Conservation (phyloP, 2,113 vertebrate genomes). For the Miniopterus natalensis region DNA sequence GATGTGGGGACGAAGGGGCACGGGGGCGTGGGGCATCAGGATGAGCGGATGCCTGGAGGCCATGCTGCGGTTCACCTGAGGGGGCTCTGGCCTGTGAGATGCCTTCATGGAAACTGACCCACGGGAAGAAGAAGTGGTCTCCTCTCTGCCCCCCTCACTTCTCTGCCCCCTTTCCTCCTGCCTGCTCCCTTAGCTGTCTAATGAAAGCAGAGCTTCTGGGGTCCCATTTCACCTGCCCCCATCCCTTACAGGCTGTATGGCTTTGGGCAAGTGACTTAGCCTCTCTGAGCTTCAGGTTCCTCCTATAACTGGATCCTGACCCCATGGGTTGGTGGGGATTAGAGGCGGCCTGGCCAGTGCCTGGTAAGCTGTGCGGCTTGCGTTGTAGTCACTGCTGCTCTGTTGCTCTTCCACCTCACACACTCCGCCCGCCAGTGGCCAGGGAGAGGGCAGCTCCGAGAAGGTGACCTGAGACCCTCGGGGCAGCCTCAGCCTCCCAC, state of each 20-base stretch:
- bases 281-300: background rate
- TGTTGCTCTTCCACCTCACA: too few species aligned
- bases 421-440: background rate
- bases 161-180: too few species aligned
- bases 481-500: too few species aligned
- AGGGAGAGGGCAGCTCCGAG: background rate
- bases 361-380: background rate
- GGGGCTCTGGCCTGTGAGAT: background rate
- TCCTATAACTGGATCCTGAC: background rate
- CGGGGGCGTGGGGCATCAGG: background rate
- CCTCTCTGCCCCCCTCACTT: too few species aligned
- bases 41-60: background rate
- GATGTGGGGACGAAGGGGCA: background rate
- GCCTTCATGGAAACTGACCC: background rate
- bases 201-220: background rate
- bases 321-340: fast-evolving
- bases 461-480: too few species aligned
- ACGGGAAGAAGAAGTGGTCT: background rate
- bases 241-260: background rate
- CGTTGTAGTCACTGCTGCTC: too few species aligned
- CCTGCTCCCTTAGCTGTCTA: background rate
- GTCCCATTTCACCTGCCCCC: background rate
- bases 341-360: too few species aligned
- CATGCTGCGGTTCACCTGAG: fast-evolving
- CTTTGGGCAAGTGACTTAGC: background rate